A percentile compares a stretch with the other conserved stretches of the same genome.
phyloP scores from a whole-genome alignment of 2,113 vertebrate species.

The Mobula hypostoma region DNA sequence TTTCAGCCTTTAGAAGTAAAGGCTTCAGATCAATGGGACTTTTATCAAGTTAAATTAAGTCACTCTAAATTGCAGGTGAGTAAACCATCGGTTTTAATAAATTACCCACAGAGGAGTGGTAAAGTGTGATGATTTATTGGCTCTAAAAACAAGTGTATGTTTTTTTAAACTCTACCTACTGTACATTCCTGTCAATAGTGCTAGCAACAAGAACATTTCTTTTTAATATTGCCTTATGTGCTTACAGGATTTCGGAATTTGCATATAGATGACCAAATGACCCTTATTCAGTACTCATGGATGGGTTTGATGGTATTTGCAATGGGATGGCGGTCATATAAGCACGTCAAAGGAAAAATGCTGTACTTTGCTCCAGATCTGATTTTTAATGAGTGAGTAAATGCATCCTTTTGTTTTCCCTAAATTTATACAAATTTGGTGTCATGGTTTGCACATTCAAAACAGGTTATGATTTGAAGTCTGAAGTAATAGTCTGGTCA shows the following conservation, averaged over 20 bases:
- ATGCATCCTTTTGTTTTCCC: neutral
- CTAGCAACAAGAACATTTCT: neutral
- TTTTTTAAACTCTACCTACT: neutral
- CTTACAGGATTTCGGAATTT: conserved; percentile 84
- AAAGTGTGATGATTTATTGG: neutral
- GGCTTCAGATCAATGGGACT: neutral
- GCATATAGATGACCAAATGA: conserved; percentile 95
- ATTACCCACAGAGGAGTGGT: neutral
- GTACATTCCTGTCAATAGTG: neutral
- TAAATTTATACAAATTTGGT: neutral
- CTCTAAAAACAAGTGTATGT: neutral
- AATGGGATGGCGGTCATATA: conserved; percentile 90
- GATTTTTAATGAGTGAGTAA: conserved; percentile 88
- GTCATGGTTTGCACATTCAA: neutral
- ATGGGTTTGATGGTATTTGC: conserved; percentile 96
- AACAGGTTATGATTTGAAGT: too few species aligned
- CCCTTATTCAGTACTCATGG: conserved; percentile 97
- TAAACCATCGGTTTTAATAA: neutral
- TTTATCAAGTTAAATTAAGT: neutral
- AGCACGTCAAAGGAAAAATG: conserved; percentile 85
- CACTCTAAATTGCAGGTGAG: neutral
- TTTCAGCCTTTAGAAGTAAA: neutral
- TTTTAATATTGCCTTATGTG: neutral
- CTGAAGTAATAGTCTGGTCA: neutral
- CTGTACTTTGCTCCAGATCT: conserved; percentile 94